Conservation (phyloP, 92 coral and sea anemone species). For the Epizoanthus illoricatus region DNA sequence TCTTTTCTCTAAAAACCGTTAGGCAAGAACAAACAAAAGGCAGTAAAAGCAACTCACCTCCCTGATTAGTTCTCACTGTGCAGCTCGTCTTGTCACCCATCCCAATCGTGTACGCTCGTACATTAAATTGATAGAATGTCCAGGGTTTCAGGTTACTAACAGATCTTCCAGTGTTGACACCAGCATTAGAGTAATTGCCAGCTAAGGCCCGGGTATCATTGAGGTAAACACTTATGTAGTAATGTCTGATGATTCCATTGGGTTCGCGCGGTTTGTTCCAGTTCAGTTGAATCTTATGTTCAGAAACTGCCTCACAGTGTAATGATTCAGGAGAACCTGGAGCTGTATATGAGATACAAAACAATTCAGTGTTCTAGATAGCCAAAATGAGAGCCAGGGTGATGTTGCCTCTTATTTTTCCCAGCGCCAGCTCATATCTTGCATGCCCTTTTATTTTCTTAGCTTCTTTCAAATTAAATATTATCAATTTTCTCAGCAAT, state of each 20-base stretch:
- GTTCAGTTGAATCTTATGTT: background rate
- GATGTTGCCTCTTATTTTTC: no score
- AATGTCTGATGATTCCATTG: no score
- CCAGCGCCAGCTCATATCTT: no score
- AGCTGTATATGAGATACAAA: background rate
- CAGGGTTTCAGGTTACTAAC: slow-evolving; percentile 12
- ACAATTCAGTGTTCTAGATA: background rate
- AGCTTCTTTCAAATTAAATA: no score
- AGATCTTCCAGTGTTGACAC: background rate
- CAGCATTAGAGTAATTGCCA: slow-evolving; percentile 2
- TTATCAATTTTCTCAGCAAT: no score
- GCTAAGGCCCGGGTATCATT: background rate
- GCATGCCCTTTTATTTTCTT: no score
- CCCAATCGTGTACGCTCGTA: slow-evolving; percentile 14
- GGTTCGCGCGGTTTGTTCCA: no score
- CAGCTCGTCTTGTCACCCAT: slow-evolving; percentile 5
- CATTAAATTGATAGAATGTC: slow-evolving; percentile 1
- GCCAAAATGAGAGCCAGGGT: no score
- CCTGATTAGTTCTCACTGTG: background rate
- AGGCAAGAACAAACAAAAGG: no score
- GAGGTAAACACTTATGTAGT: background rate
- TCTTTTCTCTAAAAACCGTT: no score
- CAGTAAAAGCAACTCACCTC: background rate
- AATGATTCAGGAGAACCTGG: background rate
- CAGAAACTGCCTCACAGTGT: background rate